Conservation (phyloP, 2,888 invertebrate genomes). For the Syrphus vitripennis region DNA sequence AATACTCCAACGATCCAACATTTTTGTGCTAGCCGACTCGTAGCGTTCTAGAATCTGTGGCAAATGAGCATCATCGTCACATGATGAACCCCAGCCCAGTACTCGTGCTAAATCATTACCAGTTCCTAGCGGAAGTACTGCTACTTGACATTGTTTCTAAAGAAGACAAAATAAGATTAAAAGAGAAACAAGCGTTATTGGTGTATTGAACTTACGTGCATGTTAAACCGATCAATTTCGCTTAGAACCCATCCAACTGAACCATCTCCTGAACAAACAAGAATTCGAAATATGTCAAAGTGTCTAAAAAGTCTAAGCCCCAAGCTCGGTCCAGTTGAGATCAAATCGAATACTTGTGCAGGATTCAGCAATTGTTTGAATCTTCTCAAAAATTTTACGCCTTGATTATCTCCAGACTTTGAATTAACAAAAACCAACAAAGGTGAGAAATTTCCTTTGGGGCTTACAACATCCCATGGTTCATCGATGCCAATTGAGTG, state of each 20-base stretch:
- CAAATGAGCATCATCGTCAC: conserved; percentile 96
- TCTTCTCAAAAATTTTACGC: conserved; percentile 95
- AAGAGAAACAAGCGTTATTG: not conserved
- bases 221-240: conserved; percentile 96
- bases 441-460: conserved; percentile 85
- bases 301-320: conserved; percentile 94
- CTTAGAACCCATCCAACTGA: conserved; percentile 99
- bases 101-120: conserved; percentile 98
- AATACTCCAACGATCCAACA: conserved; percentile 98
- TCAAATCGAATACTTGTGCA: conserved; percentile 98
- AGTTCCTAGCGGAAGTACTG: conserved; percentile 96
- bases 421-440: conserved; percentile 98
- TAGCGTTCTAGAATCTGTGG: conserved; percentile 95
- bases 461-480: conserved; percentile 93
- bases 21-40: conserved; percentile 98
- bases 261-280: conserved; percentile 98
- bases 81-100: conserved; percentile 97
- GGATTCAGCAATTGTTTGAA: conserved; percentile 98
- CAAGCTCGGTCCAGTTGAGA: conserved; percentile 92
- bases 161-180: not conserved
- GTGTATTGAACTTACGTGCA: conserved; percentile 89
- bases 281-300: conserved; percentile 96
- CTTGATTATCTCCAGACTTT: conserved; percentile 98
- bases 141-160: conserved; percentile 96
- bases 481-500: conserved; percentile 95